phyloP scores from a whole-genome alignment of 2,888 invertebrate species.

The Harpalus rufipes region DNA sequence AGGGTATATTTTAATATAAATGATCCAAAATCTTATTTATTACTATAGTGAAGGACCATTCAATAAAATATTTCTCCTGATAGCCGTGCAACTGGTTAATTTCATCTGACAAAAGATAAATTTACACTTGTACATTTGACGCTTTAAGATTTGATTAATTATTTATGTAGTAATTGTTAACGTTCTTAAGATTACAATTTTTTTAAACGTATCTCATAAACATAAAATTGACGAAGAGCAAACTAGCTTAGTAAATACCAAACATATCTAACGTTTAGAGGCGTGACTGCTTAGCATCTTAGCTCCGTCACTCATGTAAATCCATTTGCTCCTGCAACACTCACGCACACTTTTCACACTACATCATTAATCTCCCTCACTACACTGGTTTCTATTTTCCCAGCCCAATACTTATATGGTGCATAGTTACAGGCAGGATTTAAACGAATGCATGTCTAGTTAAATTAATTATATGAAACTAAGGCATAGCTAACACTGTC shows the following conservation, averaged over 20 bases:
- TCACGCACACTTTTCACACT: constrained; percentile 1
- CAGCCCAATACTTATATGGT: background rate
- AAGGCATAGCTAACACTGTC: too few species aligned
- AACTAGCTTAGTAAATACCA: constrained; percentile 4
- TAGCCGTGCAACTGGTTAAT: too few species aligned
- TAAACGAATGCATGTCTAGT: background rate
- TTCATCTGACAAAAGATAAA: too few species aligned
- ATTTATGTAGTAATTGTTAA: background rate
- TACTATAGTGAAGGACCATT: too few species aligned
- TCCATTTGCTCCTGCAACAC: constrained; percentile 23
- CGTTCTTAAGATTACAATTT: background rate
- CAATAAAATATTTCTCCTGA: too few species aligned
- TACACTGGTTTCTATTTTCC: constrained; percentile 10
- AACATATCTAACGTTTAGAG: background rate
- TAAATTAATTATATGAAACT: background rate
- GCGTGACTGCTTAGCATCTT: constrained; percentile 3
- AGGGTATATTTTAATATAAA: too few species aligned
- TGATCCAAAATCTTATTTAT: too few species aligned
- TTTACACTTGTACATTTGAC: too few species aligned
- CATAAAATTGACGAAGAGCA: background rate
- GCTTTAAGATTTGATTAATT: too few species aligned
- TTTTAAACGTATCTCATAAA: background rate
- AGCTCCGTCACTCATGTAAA: constrained; percentile 23
- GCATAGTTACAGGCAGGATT: background rate
- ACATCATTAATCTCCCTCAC: constrained; percentile 36